Evolutionary conservation across 2,797 vertebrate species (phyloP).

Genomic region (Vespertilio murinus): DNA sequence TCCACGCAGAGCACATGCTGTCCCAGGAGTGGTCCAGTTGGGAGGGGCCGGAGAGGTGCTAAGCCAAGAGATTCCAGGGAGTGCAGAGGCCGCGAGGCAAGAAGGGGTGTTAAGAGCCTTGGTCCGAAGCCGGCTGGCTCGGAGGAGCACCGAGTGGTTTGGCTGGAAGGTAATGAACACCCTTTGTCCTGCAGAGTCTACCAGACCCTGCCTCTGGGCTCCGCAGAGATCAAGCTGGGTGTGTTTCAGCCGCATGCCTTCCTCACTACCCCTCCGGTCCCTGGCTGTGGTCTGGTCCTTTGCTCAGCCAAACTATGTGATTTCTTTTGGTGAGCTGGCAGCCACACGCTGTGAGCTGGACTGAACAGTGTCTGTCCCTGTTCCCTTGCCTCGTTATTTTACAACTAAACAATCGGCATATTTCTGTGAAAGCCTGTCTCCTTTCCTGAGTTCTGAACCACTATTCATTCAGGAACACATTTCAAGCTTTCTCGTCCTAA

Average conservation of each 20-base stretch:
- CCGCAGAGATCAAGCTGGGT: neutral
- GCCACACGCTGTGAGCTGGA: conserved; percentile 60
- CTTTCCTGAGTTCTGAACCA: conserved; percentile 55
- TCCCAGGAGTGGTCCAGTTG: conserved; percentile 62
- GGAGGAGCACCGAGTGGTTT: neutral
- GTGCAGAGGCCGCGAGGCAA: neutral
- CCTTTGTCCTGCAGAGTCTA: neutral
- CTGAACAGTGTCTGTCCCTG: conserved; percentile 63
- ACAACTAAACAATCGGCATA: conserved; percentile 69
- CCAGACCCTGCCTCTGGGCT: neutral
- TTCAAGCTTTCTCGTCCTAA: conserved; percentile 54
- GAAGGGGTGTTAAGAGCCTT: conserved; percentile 22
- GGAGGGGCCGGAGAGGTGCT: conserved; percentile 66
- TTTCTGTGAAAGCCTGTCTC: conserved; percentile 64
- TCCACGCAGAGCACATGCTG: conserved; percentile 63
- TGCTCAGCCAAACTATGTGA: conserved; percentile 61
- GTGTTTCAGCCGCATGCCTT: neutral
- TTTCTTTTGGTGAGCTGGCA: conserved; percentile 73
- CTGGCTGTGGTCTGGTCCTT: conserved; percentile 61
- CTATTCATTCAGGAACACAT: conserved; percentile 66
- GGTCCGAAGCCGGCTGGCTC: conserved; percentile 1
- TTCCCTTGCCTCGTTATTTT: conserved; percentile 68
- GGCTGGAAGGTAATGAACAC: neutral
- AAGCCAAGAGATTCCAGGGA: conserved; percentile 70
- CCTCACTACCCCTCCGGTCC: conserved; percentile 33